Evolutionary conservation across 1,140 invertebrate genomes (phyloP).

Genomic region (Contarinia nasturtii): DNA sequence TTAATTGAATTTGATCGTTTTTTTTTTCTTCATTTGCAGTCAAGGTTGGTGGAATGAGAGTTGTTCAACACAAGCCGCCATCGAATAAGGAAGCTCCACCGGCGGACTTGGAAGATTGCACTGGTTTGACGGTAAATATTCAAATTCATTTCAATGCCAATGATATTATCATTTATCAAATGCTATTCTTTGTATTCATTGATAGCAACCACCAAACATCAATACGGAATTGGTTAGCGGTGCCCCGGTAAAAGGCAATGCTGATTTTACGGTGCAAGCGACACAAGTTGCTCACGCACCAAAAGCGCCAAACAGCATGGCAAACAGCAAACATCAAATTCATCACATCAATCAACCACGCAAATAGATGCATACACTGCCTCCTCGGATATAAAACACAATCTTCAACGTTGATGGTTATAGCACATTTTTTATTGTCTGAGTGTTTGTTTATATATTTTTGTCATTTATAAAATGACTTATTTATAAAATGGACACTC

Average conservation of each 20-base stretch:
- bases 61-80: conserved; percentile 66
- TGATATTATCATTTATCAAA: background rate
- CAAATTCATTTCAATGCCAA: too few relatives aligned
- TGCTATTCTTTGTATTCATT: background rate
- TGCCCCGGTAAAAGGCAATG: conserved; percentile 58
- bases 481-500: too few relatives aligned
- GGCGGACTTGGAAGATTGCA: conserved; percentile 30
- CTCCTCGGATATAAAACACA: too few relatives aligned
- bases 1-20: too few relatives aligned
- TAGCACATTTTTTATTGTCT: too few relatives aligned
- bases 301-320: conserved; percentile 41
- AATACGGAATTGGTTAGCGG: conserved; percentile 62
- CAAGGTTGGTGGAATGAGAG: conserved; percentile 80
- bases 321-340: conserved; percentile 18
- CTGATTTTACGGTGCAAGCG: conserved; percentile 72
- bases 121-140: conserved; percentile 16
- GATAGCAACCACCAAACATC: conserved; percentile 27
- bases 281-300: conserved; percentile 59
- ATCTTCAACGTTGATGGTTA: too few relatives aligned
- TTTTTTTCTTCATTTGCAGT: conserved; percentile 32
- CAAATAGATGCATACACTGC: too few relatives aligned
- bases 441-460: too few relatives aligned
- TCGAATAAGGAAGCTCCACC: conserved; percentile 33
- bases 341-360: too few relatives aligned
- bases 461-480: too few relatives aligned